A percentile compares a stretch with the other conserved stretches of the same genome.
phyloP scores from a whole-genome alignment of 2,797 vertebrate genomes.

The Cyprinodon diabolis region DNA sequence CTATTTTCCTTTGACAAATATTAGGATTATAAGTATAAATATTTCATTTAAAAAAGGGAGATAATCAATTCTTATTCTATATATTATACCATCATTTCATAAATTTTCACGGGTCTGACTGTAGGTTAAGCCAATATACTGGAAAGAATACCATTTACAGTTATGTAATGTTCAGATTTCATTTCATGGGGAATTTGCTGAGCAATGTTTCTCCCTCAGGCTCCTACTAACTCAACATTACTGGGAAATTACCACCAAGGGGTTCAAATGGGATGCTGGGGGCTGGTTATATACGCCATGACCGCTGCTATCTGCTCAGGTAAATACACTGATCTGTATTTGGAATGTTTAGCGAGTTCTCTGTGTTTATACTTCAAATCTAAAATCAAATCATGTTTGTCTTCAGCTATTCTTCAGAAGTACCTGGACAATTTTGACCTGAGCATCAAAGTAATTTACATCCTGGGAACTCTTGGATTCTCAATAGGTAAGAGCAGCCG shows the following conservation, averaged over 20 bases:
- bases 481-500: constrained; percentile 79
- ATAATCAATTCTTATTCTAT: neutral
- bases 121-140: neutral
- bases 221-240: constrained; percentile 86
- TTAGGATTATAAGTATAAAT: neutral
- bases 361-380: neutral
- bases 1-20: neutral
- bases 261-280: constrained; percentile 99
- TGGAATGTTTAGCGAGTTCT: neutral
- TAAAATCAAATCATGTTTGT: neutral
- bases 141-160: neutral
- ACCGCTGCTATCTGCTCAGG: constrained; percentile 95
- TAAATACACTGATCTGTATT: constrained; percentile 52
- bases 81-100: neutral
- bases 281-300: constrained; percentile 93
- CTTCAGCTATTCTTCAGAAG: constrained; percentile 93
- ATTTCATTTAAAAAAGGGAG: neutral
- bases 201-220: constrained; percentile 71
- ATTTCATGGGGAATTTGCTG: neutral
- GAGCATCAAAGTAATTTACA: constrained; percentile 95
- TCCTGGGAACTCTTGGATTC: constrained; percentile 93
- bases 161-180: neutral
- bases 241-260: constrained; percentile 89
- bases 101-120: neutral
- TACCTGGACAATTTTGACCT: constrained; percentile 96